These are phyloP conservation scores for Drosophila fungiperda DNA, from an alignment of 2,888 invertebrate species.

Conservation along the genomic window DNA sequence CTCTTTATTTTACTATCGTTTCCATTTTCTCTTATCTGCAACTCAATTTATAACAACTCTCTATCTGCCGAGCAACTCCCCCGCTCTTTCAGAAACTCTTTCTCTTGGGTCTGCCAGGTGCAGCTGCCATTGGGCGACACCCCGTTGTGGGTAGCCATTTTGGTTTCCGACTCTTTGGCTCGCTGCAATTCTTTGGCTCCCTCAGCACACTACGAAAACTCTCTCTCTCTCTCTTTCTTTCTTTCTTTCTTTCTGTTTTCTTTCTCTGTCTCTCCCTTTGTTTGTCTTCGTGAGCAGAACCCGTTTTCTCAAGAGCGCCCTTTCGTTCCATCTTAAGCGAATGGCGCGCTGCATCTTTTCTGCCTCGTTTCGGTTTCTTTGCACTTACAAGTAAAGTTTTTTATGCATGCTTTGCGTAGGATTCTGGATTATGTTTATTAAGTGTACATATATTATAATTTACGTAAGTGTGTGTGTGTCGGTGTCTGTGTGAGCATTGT, in stretches of 20 bases:
- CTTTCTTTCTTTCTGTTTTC: not conserved
- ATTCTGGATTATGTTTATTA: conserved; percentile 13
- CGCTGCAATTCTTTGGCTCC: conserved; percentile 41
- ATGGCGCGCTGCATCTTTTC: conserved; percentile 51
- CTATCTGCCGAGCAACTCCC: conserved; percentile 16
- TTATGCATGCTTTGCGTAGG: conserved; percentile 50
- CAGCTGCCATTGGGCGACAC: conserved; percentile 60
- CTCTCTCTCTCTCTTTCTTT: not conserved
- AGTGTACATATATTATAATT: not conserved
- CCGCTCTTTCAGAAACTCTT: conserved; percentile 12
- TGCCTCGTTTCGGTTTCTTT: conserved; percentile 34
- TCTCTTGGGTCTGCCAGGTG: conserved; percentile 12
- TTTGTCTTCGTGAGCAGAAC: conserved; percentile 32
- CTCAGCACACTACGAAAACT: not conserved
- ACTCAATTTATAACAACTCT: conserved; percentile 1
- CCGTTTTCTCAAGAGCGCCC: conserved; percentile 47
- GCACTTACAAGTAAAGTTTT: conserved; percentile 28
- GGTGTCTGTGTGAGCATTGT: conserved; percentile 4
- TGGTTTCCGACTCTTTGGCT: conserved; percentile 29
- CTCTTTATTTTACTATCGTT: not conserved
- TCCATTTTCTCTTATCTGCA: not conserved
- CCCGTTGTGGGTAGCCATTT: conserved; percentile 66
- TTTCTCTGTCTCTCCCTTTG: not conserved
- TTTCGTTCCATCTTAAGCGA: conserved; percentile 32
- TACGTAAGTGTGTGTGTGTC: not conserved